A percentile compares a stretch with the other conserved stretches of the same genome.
phyloP scores from a whole-genome alignment of 2,797 vertebrate species.

The Microhierax caerulescens region DNA sequence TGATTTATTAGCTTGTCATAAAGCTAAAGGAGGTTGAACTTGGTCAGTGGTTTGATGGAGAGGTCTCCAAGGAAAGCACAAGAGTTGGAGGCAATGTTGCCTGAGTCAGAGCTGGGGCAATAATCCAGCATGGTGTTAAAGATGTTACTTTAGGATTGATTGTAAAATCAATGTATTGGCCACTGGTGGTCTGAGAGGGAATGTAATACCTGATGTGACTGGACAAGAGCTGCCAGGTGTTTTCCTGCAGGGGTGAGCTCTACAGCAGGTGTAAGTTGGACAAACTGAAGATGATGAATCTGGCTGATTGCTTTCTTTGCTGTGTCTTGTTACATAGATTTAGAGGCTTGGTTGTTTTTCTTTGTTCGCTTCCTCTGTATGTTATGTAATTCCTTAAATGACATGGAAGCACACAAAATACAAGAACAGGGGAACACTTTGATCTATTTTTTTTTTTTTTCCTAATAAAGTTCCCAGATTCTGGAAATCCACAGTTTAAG shows the following conservation, averaged over 20 bases:
- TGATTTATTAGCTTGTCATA: slow-evolving; percentile 42
- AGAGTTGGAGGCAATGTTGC: not conserved
- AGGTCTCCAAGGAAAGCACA: slow-evolving; percentile 20
- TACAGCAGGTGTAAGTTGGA: not conserved
- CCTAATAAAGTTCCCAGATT: not conserved
- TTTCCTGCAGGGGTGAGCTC: not conserved
- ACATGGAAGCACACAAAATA: not conserved
- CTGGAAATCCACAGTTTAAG: not conserved
- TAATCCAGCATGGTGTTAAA: not conserved
- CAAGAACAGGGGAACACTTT: not conserved
- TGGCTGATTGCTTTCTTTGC: not conserved
- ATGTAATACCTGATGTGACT: not conserved
- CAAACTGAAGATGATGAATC: not conserved
- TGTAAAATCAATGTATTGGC: slow-evolving; percentile 27
- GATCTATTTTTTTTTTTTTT: not conserved
- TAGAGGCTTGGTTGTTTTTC: not conserved
- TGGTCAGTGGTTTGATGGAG: slow-evolving; percentile 1
- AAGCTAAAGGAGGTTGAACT: slow-evolving; percentile 26
- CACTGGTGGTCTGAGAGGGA: not conserved
- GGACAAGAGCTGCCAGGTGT: not conserved
- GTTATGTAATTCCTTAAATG: not conserved
- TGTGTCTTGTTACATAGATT: not conserved
- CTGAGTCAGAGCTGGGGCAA: not conserved
- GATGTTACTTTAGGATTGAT: slow-evolving; percentile 11
- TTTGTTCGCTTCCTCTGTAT: not conserved